Evolutionary conservation across 2,113 vertebrate genomes (phyloP).

Genomic region (Gallinago media): DNA sequence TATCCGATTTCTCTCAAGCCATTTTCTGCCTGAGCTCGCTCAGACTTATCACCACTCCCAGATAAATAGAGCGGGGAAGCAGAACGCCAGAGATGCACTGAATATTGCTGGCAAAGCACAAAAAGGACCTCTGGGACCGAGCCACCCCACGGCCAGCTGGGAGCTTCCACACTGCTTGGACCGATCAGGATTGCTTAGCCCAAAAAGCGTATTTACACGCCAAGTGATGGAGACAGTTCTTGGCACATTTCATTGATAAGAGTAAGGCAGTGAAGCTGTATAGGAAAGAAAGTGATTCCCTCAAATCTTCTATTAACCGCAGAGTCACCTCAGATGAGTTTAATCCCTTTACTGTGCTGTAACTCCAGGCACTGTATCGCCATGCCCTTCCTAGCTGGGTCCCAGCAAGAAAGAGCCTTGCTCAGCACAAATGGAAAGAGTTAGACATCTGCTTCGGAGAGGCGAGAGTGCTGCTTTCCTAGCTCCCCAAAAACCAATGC

Average conservation of each 20-base stretch:
- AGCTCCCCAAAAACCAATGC: background rate
- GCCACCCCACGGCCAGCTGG: background rate
- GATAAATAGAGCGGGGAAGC: background rate
- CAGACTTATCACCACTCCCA: background rate
- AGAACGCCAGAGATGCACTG: background rate
- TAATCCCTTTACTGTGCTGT: background rate
- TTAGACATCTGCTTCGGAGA: background rate
- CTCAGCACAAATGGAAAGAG: background rate
- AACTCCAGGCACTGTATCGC: background rate
- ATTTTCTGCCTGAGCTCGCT: background rate
- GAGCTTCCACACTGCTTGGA: background rate
- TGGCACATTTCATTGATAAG: background rate
- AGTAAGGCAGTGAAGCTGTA: background rate
- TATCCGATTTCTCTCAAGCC: background rate
- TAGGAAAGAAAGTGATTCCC: background rate
- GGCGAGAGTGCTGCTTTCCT: background rate
- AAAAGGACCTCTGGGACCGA: background rate
- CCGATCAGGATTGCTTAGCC: background rate
- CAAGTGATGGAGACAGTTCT: background rate
- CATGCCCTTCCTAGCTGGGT: background rate
- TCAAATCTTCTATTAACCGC: background rate
- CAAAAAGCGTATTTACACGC: background rate
- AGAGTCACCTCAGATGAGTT: background rate
- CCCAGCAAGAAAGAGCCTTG: rapidly evolving
- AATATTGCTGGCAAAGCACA: background rate